phyloP scores from a whole-genome alignment of 1,140 invertebrate species.

The Drosophila watanabei region DNA sequence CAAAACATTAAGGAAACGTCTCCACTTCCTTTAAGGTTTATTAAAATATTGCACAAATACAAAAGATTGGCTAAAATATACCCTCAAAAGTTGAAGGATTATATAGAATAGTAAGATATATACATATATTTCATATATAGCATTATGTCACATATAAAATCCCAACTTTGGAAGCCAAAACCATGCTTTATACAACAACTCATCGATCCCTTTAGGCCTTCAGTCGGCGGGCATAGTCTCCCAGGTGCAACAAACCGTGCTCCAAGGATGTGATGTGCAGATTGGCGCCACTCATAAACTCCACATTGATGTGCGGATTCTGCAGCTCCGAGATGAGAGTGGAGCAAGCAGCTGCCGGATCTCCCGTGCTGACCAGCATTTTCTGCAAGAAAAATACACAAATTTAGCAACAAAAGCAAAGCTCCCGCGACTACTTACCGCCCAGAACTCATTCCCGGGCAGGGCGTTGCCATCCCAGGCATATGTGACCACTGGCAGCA shows the following conservation, averaged over 20 bases:
- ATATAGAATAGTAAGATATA: background rate
- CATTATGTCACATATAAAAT: background rate
- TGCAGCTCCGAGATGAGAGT: slow-evolving; percentile 87
- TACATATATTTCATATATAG: background rate
- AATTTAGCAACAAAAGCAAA: background rate
- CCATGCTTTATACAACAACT: too few species aligned
- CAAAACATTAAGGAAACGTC: too few species aligned
- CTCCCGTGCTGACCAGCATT: slow-evolving; percentile 84
- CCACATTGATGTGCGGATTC: slow-evolving; percentile 87
- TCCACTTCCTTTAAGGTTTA: background rate
- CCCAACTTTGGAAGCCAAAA: background rate
- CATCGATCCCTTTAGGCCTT: background rate
- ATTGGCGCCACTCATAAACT: slow-evolving; percentile 85
- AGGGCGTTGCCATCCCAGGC: slow-evolving; percentile 90
- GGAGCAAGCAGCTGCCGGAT: slow-evolving; percentile 88
- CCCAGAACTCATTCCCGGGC: slow-evolving; percentile 89
- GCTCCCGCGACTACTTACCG: slow-evolving; percentile 19
- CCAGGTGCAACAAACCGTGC: slow-evolving; percentile 86
- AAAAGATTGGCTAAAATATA: background rate
- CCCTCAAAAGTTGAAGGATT: background rate
- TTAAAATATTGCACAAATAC: background rate
- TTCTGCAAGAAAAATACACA: background rate
- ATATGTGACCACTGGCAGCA: slow-evolving; percentile 88
- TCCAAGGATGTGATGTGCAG: slow-evolving; percentile 86
- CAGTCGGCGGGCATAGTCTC: slow-evolving; percentile 82